Evolutionary conservation across 2,797 vertebrate genomes (phyloP).

Genomic region (Hippocampus kuda): DNA sequence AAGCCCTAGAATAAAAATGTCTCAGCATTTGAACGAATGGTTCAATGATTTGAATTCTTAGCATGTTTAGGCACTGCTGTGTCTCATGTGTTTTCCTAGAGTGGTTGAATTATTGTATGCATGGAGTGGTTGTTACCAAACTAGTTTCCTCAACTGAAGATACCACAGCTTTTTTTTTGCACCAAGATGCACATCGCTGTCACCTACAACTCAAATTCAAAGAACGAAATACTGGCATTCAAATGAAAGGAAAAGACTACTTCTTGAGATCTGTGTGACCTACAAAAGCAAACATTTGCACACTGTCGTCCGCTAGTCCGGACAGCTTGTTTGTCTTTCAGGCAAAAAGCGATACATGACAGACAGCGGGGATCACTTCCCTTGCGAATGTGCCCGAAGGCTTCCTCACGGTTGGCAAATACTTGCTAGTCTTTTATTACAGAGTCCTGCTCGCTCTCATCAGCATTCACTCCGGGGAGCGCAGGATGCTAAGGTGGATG

Average conservation of each 20-base stretch:
- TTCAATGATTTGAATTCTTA: no score
- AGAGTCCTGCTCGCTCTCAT: slow-evolving; percentile 46
- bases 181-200: not conserved
- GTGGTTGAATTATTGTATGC: not conserved
- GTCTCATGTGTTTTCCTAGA: not conserved
- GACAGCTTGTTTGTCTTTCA: not conserved
- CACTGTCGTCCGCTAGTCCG: not conserved
- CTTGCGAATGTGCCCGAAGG: slow-evolving; percentile 3
- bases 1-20: no score
- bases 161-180: not conserved
- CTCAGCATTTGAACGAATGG: no score
- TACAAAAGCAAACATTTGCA: not conserved
- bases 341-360: not conserved
- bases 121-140: not conserved
- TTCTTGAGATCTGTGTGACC: not conserved
- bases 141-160: not conserved
- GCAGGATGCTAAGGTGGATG: slow-evolving; percentile 54
- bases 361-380: not conserved
- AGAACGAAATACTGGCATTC: not conserved
- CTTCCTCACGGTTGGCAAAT: slow-evolving; percentile 28
- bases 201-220: not conserved
- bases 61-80: no score
- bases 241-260: not conserved
- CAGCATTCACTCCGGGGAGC: slow-evolving; percentile 55
- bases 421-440: slow-evolving; percentile 35